Evolutionary conservation across 2,888 invertebrate species (phyloP), one percentile per base, ranked within the genome.

Genomic region (Hoplodrina ambigua): DNA sequence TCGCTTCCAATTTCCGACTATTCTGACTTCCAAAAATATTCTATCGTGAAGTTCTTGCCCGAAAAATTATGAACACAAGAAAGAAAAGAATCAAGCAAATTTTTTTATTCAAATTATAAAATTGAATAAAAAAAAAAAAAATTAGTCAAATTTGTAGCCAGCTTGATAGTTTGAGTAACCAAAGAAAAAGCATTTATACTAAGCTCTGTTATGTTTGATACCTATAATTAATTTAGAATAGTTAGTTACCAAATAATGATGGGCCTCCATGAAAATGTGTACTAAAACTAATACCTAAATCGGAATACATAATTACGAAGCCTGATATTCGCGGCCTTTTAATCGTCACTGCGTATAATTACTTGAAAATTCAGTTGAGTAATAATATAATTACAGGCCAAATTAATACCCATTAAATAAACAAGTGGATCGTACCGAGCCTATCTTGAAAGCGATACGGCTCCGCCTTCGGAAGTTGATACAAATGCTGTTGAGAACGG

Each of bases 401-500:
- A 86, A 82, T 88, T 86, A 86, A 86, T 86, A 78, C 75, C 83
- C 80, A 85, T 88, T 87, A 88, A 78, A 84, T 80, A 83, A 85
- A 86, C 83, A 86, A 86, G 82, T 84, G 80, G 83, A 86, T 84
- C 73, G 71, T 69, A 68, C 58, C 61, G 75, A 84, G 78, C 78
- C 82, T 83, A 82, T 82, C 83, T 84, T 75, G 82, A 83, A 84
- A 85, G 82, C 79, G 81, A 85, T 85, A 84, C 79, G 76, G 61
- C 55, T 69, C 70, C 72, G 71, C 72, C 75, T 78, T 77, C 67
- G 76, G 75, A 82, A 86, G 74, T 82, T 73, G 82, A 87, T 87
- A 87, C 86, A 88, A 91, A 91, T 87, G 83, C 78, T 80, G 72
- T 80, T 74, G 78, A 85, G 83, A 81, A 84, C 85, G 82, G 87